phyloP scores from a whole-genome alignment of 2,888 invertebrate genomes.

The Lepetodrilus schrolli region DNA sequence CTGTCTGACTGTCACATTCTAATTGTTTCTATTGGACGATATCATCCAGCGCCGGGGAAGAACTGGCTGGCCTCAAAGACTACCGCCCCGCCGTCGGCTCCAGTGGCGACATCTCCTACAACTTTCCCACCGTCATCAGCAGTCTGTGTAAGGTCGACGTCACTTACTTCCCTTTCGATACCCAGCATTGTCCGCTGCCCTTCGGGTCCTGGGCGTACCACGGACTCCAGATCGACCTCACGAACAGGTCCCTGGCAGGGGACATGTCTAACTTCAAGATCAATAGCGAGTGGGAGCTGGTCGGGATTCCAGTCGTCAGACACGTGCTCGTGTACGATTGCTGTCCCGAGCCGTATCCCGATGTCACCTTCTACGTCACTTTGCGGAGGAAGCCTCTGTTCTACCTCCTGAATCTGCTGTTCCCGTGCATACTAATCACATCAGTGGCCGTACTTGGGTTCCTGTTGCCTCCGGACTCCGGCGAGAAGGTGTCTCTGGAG shows the following conservation, averaged over 20 bases:
- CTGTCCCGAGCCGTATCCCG: constrained; percentile 61
- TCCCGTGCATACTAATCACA: constrained; percentile 61
- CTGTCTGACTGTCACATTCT: background rate
- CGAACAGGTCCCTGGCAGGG: constrained; percentile 15
- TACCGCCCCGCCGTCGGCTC: constrained; percentile 77
- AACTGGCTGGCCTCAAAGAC: constrained; percentile 77
- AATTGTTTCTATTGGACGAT: background rate
- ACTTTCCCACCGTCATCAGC: constrained; percentile 78
- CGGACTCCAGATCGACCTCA: constrained; percentile 44
- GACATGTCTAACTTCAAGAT: constrained; percentile 49
- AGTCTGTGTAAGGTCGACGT: constrained; percentile 77
- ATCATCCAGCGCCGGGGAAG: constrained; percentile 77
- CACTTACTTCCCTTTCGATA: constrained; percentile 79
- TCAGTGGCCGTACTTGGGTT: constrained; percentile 52
- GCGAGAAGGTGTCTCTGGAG: constrained; percentile 68
- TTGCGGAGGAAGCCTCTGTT: constrained; percentile 55
- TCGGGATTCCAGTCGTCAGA: constrained; percentile 43
- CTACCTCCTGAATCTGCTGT: constrained; percentile 60
- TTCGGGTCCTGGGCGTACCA: constrained; percentile 57
- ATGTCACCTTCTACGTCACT: constrained; percentile 57
- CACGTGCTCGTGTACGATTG: constrained; percentile 49
- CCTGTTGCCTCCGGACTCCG: constrained; percentile 62
- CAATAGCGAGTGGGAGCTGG: constrained; percentile 62
- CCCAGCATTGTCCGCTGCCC: constrained; percentile 66
- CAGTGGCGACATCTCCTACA: constrained; percentile 78